These are phyloP conservation scores for Lymantria dispar DNA, from an alignment of 2,888 invertebrate species.

Conservation along the genomic window DNA sequence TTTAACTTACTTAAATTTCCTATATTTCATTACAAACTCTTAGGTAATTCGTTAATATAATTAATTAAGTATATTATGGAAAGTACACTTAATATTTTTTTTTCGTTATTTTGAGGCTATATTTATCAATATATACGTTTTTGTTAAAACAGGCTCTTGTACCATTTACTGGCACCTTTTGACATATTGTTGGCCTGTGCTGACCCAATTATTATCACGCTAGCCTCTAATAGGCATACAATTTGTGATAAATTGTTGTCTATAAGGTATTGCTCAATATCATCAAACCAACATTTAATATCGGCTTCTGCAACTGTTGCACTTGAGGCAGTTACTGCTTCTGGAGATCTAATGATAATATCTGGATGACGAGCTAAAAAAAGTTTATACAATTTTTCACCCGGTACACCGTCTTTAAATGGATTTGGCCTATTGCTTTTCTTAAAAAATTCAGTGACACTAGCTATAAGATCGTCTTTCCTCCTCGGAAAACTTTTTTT, in stretches of 20 bases:
- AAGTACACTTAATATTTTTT: not conserved
- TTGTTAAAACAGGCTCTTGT: not conserved
- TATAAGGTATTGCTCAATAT: conserved; percentile 15
- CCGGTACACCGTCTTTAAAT: conserved; percentile 1
- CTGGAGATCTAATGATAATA: conserved; percentile 25
- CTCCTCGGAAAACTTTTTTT: not conserved
- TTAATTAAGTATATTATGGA: not conserved
- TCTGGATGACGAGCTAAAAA: conserved; percentile 30
- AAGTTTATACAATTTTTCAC: conserved; percentile 25
- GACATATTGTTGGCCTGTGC: not conserved
- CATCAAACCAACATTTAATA: conserved; percentile 28
- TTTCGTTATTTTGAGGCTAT: not conserved
- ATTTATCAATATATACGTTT: not conserved
- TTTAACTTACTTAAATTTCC: not conserved
- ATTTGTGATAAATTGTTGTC: conserved; percentile 9
- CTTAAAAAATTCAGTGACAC: not conserved
- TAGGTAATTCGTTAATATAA: not conserved
- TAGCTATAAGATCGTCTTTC: not conserved
- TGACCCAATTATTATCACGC: not conserved
- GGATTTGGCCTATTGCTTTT: not conserved
- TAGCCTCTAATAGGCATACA: not conserved
- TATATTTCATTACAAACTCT: not conserved
- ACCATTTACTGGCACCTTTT: not conserved
- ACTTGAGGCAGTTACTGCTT: conserved; percentile 44
- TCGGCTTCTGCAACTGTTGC: conserved; percentile 40